Evolutionary conservation across 2,797 vertebrate genomes (phyloP).

Genomic region (Enteromius anoplus): DNA sequence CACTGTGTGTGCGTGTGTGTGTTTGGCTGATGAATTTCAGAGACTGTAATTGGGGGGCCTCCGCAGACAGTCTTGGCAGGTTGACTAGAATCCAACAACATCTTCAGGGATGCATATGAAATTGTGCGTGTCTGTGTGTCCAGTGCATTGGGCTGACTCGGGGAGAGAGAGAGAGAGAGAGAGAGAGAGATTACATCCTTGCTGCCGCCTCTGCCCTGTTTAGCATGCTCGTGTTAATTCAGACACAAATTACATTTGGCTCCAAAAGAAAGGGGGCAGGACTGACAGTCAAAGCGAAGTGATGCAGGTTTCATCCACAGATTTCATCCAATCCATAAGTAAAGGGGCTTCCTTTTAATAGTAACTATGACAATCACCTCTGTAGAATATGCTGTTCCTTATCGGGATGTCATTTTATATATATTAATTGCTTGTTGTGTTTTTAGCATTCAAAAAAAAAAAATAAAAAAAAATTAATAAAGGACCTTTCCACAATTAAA

Average conservation of each 20-base stretch:
- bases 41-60: constrained; percentile 37
- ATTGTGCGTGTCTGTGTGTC: constrained; percentile 12
- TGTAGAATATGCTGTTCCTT: neutral
- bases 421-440: neutral
- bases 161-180: neutral
- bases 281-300: neutral
- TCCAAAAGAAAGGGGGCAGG: constrained; percentile 1
- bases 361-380: neutral
- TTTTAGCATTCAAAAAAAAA: neutral
- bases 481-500: neutral
- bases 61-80: constrained; percentile 34
- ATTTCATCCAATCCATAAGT: neutral
- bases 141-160: constrained; percentile 24
- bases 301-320: constrained; percentile 1
- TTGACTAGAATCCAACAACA: constrained; percentile 33
- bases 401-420: neutral
- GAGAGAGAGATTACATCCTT: neutral
- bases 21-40: constrained; percentile 17
- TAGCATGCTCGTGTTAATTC: constrained; percentile 44
- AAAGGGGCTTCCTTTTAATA: neutral
- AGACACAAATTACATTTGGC: constrained; percentile 47
- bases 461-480: neutral
- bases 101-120: constrained; percentile 43
- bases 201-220: constrained; percentile 35
- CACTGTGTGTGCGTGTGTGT: neutral